A percentile compares a stretch with the other conserved stretches of the same genome.
Evolutionary conservation across 2,888 invertebrate genomes (phyloP).

Genomic region (Aphodius sticticus): DNA sequence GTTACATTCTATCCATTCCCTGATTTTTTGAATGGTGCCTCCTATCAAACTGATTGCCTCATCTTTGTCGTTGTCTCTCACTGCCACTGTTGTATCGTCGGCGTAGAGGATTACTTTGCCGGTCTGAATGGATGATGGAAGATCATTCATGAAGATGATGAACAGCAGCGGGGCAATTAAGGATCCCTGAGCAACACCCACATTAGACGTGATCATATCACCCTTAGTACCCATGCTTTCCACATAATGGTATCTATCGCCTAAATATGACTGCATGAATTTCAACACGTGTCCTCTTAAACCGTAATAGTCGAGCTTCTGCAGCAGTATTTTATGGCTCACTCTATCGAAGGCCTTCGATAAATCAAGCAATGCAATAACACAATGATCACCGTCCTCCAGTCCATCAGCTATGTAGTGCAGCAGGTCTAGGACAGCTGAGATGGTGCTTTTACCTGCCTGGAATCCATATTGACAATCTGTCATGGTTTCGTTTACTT

Average conservation of each 20-base stretch:
- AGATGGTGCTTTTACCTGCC: background rate
- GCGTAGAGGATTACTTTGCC: background rate
- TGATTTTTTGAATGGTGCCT: background rate
- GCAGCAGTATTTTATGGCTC: background rate
- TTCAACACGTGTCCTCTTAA: background rate
- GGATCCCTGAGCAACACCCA: background rate
- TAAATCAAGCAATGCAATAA: background rate
- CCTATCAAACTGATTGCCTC: background rate
- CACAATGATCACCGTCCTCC: background rate
- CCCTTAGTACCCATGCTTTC: background rate
- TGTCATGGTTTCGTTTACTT: background rate
- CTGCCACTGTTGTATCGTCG: background rate
- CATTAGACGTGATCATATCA: background rate
- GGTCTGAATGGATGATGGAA: background rate
- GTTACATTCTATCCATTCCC: conserved; percentile 4
- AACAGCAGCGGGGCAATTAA: too few relatives aligned
- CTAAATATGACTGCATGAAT: background rate
- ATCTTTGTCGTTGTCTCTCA: background rate
- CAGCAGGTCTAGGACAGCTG: background rate
- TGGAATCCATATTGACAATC: conserved; percentile 10
- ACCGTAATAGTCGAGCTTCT: background rate
- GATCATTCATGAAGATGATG: conserved; percentile 4
- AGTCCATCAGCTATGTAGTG: conserved; percentile 7
- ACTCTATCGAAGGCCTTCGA: background rate
- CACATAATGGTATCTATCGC: background rate